Percentiles rank a stretch among this genome's conserved stretches.
Conservation (phyloP, 2,113 vertebrate genomes). For the Orthonyx spaldingii region DNA sequence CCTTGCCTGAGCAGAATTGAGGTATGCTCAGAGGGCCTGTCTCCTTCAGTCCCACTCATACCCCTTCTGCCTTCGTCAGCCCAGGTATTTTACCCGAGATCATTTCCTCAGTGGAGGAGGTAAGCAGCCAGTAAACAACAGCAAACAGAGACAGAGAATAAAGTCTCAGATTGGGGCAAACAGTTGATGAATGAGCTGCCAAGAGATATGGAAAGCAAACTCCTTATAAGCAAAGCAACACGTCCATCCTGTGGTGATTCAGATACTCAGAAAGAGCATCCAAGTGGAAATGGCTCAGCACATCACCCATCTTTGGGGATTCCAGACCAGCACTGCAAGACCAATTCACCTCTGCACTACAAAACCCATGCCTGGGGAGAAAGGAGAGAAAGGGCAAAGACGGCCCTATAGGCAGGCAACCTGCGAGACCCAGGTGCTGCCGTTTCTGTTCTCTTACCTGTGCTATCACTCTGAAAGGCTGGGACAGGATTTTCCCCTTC, state of each 20-base stretch:
- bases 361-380: background rate
- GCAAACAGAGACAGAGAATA: background rate
- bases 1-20: background rate
- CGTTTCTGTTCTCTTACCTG: conserved; percentile 43
- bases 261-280: background rate
- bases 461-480: conserved; percentile 77
- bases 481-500: conserved; percentile 87
- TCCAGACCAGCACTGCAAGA: background rate
- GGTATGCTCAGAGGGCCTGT: background rate
- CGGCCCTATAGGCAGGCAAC: background rate
- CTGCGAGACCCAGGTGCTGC: background rate
- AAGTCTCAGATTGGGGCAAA: background rate
- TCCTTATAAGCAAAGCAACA: background rate
- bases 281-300: background rate
- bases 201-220: background rate
- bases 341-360: background rate
- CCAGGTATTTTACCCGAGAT: background rate
- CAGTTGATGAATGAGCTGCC: background rate
- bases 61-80: background rate
- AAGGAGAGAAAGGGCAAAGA: too few relatives aligned
- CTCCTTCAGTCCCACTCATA: background rate
- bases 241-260: background rate
- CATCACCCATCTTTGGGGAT: background rate
- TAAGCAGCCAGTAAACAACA: background rate
- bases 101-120: background rate